A percentile compares a stretch with the other conserved stretches of the same genome.
phyloP scores from a whole-genome alignment of 1,140 invertebrate species.

The Zaprionus ornatus region DNA sequence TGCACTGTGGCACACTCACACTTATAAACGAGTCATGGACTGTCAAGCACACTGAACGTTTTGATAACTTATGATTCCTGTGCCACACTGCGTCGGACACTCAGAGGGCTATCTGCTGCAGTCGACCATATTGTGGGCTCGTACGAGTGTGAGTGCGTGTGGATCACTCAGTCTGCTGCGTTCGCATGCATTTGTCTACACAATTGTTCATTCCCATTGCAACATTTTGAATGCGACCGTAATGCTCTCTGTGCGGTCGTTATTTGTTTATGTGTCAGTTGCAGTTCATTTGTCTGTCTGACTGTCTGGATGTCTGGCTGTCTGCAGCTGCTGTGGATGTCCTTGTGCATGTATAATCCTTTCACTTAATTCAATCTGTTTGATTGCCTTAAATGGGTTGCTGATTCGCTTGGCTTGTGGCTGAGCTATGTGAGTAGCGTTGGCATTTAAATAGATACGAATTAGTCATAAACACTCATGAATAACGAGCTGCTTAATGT shows the following conservation, averaged over 20 bases:
- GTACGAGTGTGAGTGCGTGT: background rate
- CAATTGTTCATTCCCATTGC: conserved; percentile 26
- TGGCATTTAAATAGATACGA: conserved; percentile 36
- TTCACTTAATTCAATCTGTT: conserved; percentile 31
- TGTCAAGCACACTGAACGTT: conserved; percentile 43
- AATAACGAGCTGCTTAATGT: conserved; percentile 31
- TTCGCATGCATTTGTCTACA: conserved; percentile 18
- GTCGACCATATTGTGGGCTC: conserved; percentile 24
- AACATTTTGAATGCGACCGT: conserved; percentile 15
- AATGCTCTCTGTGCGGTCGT: conserved; percentile 8
- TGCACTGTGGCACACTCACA: background rate
- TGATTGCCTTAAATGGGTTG: conserved; percentile 14
- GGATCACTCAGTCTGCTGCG: conserved; percentile 14
- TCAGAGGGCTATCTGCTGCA: conserved; percentile 32
- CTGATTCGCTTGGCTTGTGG: conserved; percentile 15
- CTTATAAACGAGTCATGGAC: conserved; percentile 39
- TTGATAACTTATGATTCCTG: conserved; percentile 56
- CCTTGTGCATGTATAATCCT: conserved; percentile 12
- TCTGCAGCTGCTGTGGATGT: background rate
- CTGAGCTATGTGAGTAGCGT: background rate
- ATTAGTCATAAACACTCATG: conserved; percentile 60
- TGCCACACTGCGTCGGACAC: conserved; percentile 10
- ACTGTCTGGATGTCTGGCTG: background rate
- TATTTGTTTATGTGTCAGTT: conserved; percentile 26
- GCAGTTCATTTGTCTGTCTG: conserved; percentile 7